These are phyloP conservation scores for Paradoxurus hermaphroditus DNA, from an alignment of 2,113 vertebrate genomes.

Conservation along the genomic window DNA sequence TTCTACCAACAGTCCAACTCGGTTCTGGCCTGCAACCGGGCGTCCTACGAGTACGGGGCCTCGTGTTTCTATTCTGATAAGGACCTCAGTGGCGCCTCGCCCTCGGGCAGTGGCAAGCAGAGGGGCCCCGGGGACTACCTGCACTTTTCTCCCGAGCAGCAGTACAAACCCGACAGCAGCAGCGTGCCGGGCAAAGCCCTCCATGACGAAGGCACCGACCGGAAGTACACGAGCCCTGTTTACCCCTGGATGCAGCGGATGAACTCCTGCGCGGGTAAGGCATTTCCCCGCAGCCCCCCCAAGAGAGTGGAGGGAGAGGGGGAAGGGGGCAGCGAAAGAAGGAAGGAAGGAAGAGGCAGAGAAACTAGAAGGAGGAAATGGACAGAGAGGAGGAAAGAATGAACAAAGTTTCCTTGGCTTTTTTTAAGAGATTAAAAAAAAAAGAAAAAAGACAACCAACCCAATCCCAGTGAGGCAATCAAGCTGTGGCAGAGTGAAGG, in stretches of 20 bases:
- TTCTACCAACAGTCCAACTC: conserved; percentile 89
- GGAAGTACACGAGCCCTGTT: conserved; percentile 89
- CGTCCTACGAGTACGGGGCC: conserved; percentile 88
- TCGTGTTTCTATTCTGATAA: conserved; percentile 90
- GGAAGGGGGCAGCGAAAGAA: background rate
- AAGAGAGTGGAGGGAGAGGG: background rate
- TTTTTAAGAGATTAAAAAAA: background rate
- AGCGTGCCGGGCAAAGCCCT: conserved; percentile 84
- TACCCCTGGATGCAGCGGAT: conserved; percentile 91
- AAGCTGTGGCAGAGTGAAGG: conserved; percentile 35
- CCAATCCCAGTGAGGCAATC: conserved; percentile 21
- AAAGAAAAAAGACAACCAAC: background rate
- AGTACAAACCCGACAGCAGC: conserved; percentile 84
- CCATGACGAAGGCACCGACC: conserved; percentile 86
- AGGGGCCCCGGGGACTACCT: conserved; percentile 86
- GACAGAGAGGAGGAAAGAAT: background rate
- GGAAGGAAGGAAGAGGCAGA: background rate
- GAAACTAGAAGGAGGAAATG: background rate
- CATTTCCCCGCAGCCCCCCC: conserved; percentile 50
- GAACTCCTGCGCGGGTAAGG: conserved; percentile 89
- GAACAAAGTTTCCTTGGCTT: conserved; percentile 50
- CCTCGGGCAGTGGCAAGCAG: conserved; percentile 85
- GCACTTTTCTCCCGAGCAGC: conserved; percentile 86
- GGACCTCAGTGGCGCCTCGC: conserved; percentile 84
- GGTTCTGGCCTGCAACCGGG: conserved; percentile 87